Percentiles rank a stretch among this genome's conserved stretches.
Evolutionary conservation across 2,113 vertebrate species (phyloP).

Genomic region (Limnothrissa miodon): DNA sequence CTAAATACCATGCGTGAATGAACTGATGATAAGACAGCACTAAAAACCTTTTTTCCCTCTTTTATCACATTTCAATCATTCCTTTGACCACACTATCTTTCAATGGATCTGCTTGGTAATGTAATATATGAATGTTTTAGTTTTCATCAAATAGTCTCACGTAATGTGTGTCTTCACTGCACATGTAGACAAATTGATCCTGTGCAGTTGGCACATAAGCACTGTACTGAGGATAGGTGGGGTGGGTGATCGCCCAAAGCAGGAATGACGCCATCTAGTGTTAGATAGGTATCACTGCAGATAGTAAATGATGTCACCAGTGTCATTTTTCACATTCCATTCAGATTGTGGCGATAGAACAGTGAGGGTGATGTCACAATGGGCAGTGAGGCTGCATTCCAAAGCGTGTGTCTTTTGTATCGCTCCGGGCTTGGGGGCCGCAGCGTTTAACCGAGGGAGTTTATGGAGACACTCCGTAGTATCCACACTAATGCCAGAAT

Average conservation of each 20-base stretch:
- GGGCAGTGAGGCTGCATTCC: background rate
- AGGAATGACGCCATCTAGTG: background rate
- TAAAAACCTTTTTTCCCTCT: background rate
- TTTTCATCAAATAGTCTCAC: background rate
- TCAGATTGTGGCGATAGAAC: background rate
- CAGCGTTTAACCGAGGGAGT: background rate
- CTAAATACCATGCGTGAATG: background rate
- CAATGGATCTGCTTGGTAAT: background rate
- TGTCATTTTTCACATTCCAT: constrained; percentile 5
- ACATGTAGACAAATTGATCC: too few species aligned
- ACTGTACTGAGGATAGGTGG: too few species aligned
- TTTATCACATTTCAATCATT: background rate
- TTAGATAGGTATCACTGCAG: background rate
- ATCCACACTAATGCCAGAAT: too few species aligned
- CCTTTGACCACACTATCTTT: background rate
- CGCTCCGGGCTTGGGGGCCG: background rate
- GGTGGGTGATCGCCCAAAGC: background rate
- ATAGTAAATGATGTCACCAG: background rate
- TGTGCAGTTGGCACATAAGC: too few species aligned
- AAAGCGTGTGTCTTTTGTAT: background rate
- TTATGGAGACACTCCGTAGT: background rate
- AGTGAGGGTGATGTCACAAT: background rate
- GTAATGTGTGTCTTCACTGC: background rate
- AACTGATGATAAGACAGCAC: background rate
- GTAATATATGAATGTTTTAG: background rate